Base-by-base conservation (phyloP, 2,888 invertebrate genomes). In the Prosapia bicincta region DNA sequence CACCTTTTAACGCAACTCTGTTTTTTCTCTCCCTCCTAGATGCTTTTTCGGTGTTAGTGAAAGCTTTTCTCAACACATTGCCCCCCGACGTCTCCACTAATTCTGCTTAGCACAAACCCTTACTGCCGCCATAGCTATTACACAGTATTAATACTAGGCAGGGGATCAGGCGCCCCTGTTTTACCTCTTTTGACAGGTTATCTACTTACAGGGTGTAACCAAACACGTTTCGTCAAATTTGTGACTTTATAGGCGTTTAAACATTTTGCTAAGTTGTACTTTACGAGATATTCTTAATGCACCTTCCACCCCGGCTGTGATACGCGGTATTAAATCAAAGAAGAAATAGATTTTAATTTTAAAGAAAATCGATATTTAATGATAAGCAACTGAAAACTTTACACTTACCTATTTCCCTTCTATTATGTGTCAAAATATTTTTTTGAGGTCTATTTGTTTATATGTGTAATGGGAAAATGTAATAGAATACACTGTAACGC, bases 31-130 rank as follows among this genome's bases (percentile, higher is more conserved):
- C 71, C 71, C 71, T 71, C 72, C 32, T 43, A 66, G 66, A 67
- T 72, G 72, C 38, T 72, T 72, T 72, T 72, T 72, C 67, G 72
- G 72, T 72, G 72, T 66, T 72, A 66, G 66, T 72, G 72, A 72
- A 72, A 72, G 72, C 72, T 71, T 71, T 71, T 71, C 72, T 32
- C 72, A 38, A 66, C 66, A 66, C 72, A 72, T 30, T 66, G 72
- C 72, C 66, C 72, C 72, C 72, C 65, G 38, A 65, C 43, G 54
- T 43, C 71, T 26, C 66, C 72, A 72, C 72, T 66, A 72, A 66
- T 72, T 72, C 72, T 72, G 72, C 66, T 72, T 72, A 72, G 67
- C 66, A 26, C 72, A 65, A 67, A 26, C 26, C 26, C 26, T 67
- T 26, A 26, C 67, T 67, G 54, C 71, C 71, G 43, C 71, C 54